These are phyloP conservation scores for Scrobipalpa costella DNA, from an alignment of 2,888 invertebrate species.

Conservation along the genomic window DNA sequence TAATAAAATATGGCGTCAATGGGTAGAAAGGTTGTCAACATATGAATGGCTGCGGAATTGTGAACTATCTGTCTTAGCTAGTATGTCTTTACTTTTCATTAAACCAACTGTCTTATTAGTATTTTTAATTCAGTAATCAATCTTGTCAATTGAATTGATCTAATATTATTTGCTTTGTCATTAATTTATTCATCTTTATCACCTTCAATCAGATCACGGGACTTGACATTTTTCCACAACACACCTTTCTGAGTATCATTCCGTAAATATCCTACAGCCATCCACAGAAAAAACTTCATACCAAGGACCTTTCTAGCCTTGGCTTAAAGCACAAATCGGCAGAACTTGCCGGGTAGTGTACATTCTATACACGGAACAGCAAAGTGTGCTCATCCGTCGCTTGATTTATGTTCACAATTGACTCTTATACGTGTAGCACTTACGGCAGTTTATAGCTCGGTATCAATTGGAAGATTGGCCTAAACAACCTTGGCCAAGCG, in stretches of 20 bases:
- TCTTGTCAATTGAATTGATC: too few relatives aligned
- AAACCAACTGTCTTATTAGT: too few relatives aligned
- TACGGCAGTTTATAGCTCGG: slow-evolving; percentile 30
- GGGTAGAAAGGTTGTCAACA: too few relatives aligned
- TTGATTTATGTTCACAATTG: slow-evolving; percentile 59
- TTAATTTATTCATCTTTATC: too few relatives aligned
- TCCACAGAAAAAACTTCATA: background rate
- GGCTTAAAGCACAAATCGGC: background rate
- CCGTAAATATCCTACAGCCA: background rate
- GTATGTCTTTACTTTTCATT: too few relatives aligned
- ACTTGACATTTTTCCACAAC: too few relatives aligned
- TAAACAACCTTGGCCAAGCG: slow-evolving; percentile 51
- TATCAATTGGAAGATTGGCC: slow-evolving; percentile 69
- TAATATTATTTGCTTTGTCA: too few relatives aligned
- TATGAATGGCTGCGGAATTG: too few relatives aligned
- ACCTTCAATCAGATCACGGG: too few relatives aligned
- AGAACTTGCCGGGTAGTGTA: background rate
- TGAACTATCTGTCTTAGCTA: too few relatives aligned
- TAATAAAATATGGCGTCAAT: background rate
- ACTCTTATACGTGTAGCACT: slow-evolving; percentile 33
- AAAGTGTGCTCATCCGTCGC: slow-evolving; percentile 56
- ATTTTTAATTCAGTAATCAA: too few relatives aligned
- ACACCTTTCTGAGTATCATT: background rate
- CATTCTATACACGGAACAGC: slow-evolving; percentile 43
- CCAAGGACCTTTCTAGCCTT: background rate